These are phyloP conservation scores for Balearica regulorum DNA, from an alignment of 2,797 vertebrate genomes.

Conservation along the genomic window DNA sequence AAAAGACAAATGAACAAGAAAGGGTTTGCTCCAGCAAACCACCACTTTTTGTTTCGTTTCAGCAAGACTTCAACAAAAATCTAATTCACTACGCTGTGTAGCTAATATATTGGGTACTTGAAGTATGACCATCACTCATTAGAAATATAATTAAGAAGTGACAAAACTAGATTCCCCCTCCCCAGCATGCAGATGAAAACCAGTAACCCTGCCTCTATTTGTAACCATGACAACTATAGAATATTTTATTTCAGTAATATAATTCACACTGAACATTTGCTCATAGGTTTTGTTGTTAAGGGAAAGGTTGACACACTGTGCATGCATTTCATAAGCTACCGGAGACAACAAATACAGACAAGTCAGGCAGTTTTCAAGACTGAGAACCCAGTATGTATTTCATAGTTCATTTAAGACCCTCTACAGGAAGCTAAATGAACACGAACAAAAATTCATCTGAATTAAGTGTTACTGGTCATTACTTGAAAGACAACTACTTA, in stretches of 20 bases:
- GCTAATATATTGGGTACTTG: slow-evolving; percentile 29
- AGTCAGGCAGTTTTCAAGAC: neutral
- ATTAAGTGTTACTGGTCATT: neutral
- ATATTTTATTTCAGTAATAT: slow-evolving; percentile 77
- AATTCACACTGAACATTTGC: slow-evolving; percentile 65
- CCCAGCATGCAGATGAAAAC: slow-evolving; percentile 72
- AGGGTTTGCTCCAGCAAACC: slow-evolving; percentile 16
- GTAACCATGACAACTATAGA: slow-evolving; percentile 81
- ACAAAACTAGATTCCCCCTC: slow-evolving; percentile 63
- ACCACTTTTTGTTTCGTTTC: slow-evolving; percentile 55
- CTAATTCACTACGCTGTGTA: slow-evolving; percentile 21
- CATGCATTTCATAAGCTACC: slow-evolving; percentile 27
- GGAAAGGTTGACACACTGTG: slow-evolving; percentile 43
- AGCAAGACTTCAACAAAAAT: slow-evolving; percentile 51
- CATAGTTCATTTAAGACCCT: neutral
- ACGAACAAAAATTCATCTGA: neutral
- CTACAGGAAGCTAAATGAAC: neutral
- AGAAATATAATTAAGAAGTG: slow-evolving; percentile 72
- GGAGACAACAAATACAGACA: neutral
- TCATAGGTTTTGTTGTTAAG: slow-evolving; percentile 67
- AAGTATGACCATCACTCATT: slow-evolving; percentile 67
- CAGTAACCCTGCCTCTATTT: slow-evolving; percentile 79
- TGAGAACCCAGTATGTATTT: neutral
- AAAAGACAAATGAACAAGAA: neutral
- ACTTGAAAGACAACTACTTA: neutral